Conservation (phyloP, 2,113 vertebrate species). For the Actenoides hombroni region DNA sequence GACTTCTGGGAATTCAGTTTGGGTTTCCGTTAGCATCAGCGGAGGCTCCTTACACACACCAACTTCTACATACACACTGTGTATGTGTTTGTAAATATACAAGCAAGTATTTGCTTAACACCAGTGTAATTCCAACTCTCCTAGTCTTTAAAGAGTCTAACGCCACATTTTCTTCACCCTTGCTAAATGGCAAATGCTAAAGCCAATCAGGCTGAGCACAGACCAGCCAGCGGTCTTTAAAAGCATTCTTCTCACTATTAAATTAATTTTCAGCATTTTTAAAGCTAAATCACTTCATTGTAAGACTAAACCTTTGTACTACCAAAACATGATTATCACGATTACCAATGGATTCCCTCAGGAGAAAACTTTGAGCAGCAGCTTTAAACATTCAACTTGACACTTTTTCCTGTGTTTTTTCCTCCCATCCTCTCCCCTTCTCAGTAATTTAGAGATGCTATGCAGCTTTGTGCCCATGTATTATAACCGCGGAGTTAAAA, state of each 20-base stretch:
- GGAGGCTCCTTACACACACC: background rate
- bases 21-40: background rate
- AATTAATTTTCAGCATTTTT: background rate
- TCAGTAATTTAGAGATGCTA: background rate
- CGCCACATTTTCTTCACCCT: background rate
- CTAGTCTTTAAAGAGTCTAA: background rate
- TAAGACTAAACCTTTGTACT: background rate
- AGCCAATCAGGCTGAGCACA: background rate
- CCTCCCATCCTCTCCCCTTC: accelerated
- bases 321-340: background rate
- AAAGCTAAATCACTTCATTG: background rate
- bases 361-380: background rate
- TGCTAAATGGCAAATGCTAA: background rate
- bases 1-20: background rate
- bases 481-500: background rate
- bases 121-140: background rate
- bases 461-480: accelerated
- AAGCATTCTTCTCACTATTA: background rate
- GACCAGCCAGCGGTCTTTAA: background rate
- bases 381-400: background rate
- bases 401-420: background rate
- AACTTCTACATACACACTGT: background rate
- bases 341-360: background rate
- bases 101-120: background rate
- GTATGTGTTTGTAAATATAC: background rate